Evolutionary conservation across 2,113 vertebrate species (phyloP).

Genomic region (Oreochromis spilurus): DNA sequence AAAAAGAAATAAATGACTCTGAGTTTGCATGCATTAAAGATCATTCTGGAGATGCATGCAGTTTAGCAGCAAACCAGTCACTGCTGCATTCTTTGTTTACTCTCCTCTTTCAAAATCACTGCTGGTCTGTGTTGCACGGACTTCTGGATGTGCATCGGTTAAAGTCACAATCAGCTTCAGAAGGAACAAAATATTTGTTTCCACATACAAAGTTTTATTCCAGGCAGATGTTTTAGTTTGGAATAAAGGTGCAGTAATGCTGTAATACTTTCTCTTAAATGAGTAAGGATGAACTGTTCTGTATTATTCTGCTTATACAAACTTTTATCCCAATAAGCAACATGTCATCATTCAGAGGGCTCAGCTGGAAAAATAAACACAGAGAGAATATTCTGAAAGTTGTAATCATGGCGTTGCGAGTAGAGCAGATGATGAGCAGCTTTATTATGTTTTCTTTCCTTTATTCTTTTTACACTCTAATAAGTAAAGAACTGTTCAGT

Average conservation of each 20-base stretch:
- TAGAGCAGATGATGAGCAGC: background rate
- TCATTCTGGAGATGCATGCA: background rate
- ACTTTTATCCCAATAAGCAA: background rate
- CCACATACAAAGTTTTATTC: background rate
- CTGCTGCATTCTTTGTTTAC: background rate
- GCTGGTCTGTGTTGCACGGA: background rate
- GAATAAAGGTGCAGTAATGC: background rate
- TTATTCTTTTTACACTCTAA: fast-evolving
- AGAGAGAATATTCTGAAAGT: background rate
- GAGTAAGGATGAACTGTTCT: background rate
- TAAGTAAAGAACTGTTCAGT: background rate
- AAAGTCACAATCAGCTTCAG: background rate
- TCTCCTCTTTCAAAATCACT: background rate
- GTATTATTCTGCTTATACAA: fast-evolving
- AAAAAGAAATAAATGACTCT: background rate
- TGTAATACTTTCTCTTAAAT: background rate
- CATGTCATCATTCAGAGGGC: background rate
- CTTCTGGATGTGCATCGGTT: background rate
- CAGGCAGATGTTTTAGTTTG: fast-evolving
- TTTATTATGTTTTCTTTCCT: background rate
- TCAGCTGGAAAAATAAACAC: fast-evolving
- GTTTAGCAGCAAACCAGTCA: background rate
- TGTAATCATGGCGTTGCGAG: background rate
- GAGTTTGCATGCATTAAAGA: background rate
- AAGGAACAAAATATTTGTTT: background rate